phyloP scores from a whole-genome alignment of 2,797 vertebrate species.

The Platalea minor region DNA sequence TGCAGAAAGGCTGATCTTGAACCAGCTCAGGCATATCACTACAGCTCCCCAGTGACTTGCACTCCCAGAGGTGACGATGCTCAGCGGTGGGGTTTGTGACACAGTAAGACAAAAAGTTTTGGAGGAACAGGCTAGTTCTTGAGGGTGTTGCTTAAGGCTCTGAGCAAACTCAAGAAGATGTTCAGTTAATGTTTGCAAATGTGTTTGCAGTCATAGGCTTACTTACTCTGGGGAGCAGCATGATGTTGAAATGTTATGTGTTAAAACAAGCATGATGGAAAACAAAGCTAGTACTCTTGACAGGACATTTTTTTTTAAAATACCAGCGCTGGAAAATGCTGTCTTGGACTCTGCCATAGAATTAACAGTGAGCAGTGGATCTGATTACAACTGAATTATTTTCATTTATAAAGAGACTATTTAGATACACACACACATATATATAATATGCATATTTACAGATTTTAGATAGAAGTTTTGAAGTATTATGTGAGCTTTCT shows the following conservation, averaged over 20 bases:
- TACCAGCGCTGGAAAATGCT: not conserved
- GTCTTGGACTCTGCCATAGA: not conserved
- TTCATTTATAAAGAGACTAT: not conserved
- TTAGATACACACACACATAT: fast-evolving
- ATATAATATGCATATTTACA: not conserved
- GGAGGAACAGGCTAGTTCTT: not conserved
- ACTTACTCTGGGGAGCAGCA: not conserved
- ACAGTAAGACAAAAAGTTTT: not conserved
- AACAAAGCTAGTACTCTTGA: not conserved
- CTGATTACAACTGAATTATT: not conserved
- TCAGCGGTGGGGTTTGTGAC: not conserved
- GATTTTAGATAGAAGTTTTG: not conserved
- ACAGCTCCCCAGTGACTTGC: not conserved
- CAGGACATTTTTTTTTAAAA: not conserved
- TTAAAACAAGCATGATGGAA: not conserved
- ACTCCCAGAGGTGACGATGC: not conserved
- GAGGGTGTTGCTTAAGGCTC: not conserved
- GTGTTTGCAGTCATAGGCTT: not conserved
- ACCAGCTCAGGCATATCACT: not conserved
- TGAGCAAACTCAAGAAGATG: not conserved
- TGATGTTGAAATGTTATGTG: not conserved
- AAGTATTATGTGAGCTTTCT: not conserved
- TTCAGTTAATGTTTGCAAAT: not conserved
- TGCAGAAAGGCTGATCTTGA: not conserved
- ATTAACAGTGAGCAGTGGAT: not conserved